Evolutionary conservation across 2,113 vertebrate genomes (phyloP).

Genomic region (Lasiurus cinereus): DNA sequence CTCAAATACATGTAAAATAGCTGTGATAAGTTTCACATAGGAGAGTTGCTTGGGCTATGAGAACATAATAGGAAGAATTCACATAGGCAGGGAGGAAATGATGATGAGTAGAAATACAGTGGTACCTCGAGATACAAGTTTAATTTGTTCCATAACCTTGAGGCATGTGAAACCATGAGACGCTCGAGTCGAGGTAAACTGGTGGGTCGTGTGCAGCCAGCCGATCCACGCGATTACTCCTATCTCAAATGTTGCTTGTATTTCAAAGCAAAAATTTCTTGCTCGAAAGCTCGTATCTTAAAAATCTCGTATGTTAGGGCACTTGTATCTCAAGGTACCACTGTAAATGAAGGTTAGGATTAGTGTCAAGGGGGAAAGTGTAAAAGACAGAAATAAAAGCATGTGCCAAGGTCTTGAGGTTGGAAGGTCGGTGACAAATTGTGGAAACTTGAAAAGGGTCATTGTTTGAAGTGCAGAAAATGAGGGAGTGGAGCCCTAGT

Average conservation of each 20-base stretch:
- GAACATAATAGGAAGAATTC: constrained; percentile 34
- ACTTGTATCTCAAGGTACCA: too few relatives aligned
- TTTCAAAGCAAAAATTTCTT: too few relatives aligned
- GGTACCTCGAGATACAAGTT: too few relatives aligned
- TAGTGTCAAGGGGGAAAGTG: background rate
- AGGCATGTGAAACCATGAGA: too few relatives aligned
- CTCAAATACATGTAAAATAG: constrained; percentile 53
- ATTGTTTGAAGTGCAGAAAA: constrained; percentile 36
- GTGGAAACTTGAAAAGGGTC: constrained; percentile 13
- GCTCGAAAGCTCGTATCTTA: too few relatives aligned
- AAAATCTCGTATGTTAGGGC: too few relatives aligned
- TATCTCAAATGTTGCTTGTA: too few relatives aligned
- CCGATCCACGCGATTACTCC: too few relatives aligned
- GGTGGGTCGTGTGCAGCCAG: too few relatives aligned
- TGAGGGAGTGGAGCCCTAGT: background rate
- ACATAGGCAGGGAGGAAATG: background rate
- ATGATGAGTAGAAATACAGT: constrained; percentile 21
- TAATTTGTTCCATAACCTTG: too few relatives aligned
- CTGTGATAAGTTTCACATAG: constrained; percentile 28
- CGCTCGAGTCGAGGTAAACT: too few relatives aligned
- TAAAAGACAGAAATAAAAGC: constrained; percentile 37
- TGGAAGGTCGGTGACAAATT: constrained; percentile 37
- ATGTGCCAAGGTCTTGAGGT: background rate
- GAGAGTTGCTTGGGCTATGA: background rate
- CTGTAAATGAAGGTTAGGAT: background rate